Base-by-base conservation (phyloP, 1,140 invertebrate genomes). In the Caligus rogercresseyi region DNA sequence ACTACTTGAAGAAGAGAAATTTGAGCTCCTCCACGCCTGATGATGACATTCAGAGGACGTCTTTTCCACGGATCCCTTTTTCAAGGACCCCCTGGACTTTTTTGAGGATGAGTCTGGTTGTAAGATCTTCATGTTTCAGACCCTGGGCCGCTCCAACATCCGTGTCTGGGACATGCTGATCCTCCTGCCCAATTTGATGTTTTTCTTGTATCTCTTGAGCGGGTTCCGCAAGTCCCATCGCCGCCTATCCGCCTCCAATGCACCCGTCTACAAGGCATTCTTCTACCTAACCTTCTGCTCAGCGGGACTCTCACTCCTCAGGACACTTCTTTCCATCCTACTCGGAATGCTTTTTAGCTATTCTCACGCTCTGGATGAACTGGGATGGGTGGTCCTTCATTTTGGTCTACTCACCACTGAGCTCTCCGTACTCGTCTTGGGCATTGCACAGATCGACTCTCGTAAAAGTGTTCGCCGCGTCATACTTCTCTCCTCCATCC, bases 381-480 rank as follows among this genome's bases (percentile, higher is more conserved):
- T 56, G 1, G 11, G 20, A 25, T 56, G 54, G 54, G 24, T 56
- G 3, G 15, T 56, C 24, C 20, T 56, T 4, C 54, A 25, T 1
- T 56, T 16, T 14, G 20, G n/a, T 15, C 24, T 56, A n/a, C 3
- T 56, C 11, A 25, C 54, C 15, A 56, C 54, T n/a, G 54, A 56
- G 20, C 19, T 56, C 19, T 56, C 54, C 2, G 54, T 56, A 15
- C 15, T 56, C 18, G 54, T 56, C 3, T 21, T 56, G 20, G 54
- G 54, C 54, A 21, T 56, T 20, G 20, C 19, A 21, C 54, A 56
- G 20, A 13, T 56, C 19, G 54, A 56, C 54, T 56, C 54, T 56
- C 20, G 15, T n/a, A 1, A 23, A 21, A 25, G 54, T 2, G 24
- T 56, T 15, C 54, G 54, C 18, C 19, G 54, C 19, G 20, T 56